Evolutionary conservation across 37 sponge, comb jelly and placozoan genomes (phyloP).

Genomic region (Mnemiopsis leidyi): DNA sequence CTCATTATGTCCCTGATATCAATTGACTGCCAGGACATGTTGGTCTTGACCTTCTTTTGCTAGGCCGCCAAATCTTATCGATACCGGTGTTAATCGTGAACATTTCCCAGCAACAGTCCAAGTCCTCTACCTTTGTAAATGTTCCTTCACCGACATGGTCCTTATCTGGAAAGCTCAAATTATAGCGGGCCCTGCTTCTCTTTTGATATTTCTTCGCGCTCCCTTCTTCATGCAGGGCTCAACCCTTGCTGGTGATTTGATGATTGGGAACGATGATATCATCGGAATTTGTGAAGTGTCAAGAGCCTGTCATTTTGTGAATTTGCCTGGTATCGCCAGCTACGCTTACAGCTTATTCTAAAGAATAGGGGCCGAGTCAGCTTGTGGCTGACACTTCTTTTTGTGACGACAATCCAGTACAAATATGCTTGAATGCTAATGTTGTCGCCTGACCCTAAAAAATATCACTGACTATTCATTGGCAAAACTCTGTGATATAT

Average conservation of each 20-base stretch:
- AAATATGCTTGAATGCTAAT: too few species aligned
- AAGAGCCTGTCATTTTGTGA: neutral
- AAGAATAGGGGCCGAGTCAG: neutral
- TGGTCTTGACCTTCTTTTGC: too few species aligned
- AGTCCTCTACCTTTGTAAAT: neutral
- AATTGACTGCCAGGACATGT: too few species aligned
- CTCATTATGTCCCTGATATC: too few species aligned
- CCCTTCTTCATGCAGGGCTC: neutral
- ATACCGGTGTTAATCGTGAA: neutral
- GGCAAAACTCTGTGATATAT: too few species aligned
- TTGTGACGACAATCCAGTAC: too few species aligned
- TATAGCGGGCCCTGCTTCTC: neutral
- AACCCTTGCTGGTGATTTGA: too few species aligned
- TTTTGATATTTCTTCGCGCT: neutral
- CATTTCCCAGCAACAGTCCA: too few species aligned
- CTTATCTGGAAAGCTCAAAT: neutral
- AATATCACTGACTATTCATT: too few species aligned
- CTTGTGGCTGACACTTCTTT: neutral
- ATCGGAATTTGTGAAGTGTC: neutral
- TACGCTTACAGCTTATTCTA: neutral
- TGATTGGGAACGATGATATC: neutral
- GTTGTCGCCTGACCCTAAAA: too few species aligned
- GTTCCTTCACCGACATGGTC: neutral
- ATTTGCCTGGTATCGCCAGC: neutral
- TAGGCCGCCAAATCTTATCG: too few species aligned